These are phyloP conservation scores for Cactoblastis cactorum DNA, from an alignment of 2,888 invertebrate species.

Conservation along the genomic window DNA sequence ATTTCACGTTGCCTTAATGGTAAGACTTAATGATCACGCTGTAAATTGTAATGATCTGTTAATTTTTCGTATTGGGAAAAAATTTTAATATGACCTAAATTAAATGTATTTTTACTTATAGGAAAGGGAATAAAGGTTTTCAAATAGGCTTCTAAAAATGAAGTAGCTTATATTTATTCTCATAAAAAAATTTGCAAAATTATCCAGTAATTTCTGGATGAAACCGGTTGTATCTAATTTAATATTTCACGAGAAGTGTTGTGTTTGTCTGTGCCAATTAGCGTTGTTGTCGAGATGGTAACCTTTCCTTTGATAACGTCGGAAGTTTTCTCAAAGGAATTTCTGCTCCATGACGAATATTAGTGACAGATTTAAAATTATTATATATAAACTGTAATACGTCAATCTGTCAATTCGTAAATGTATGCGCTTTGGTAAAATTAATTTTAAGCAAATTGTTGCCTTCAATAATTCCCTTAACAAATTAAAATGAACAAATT, in stretches of 20 bases:
- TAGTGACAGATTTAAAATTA: background rate
- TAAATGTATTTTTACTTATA: too few species aligned
- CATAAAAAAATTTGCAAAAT: background rate
- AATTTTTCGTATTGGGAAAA: too few species aligned
- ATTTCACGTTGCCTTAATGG: too few species aligned
- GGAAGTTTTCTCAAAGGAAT: background rate
- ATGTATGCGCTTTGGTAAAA: too few species aligned
- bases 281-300: constrained; percentile 5
- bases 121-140: too few species aligned
- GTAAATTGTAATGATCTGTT: too few species aligned
- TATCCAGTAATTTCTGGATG: background rate
- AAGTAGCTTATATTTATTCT: background rate
- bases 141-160: too few species aligned
- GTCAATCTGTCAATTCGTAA: background rate
- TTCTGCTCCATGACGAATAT: background rate
- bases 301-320: constrained; percentile 8
- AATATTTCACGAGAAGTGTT: constrained; percentile 28
- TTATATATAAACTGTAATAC: background rate
- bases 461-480: too few species aligned
- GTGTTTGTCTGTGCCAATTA: constrained; percentile 25
- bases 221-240: constrained; percentile 22
- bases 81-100: too few species aligned
- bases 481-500: too few species aligned
- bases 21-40: too few species aligned
- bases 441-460: too few species aligned